Evolutionary conservation across 1,140 invertebrate genomes (phyloP).

Genomic region (Whitmania pigra): DNA sequence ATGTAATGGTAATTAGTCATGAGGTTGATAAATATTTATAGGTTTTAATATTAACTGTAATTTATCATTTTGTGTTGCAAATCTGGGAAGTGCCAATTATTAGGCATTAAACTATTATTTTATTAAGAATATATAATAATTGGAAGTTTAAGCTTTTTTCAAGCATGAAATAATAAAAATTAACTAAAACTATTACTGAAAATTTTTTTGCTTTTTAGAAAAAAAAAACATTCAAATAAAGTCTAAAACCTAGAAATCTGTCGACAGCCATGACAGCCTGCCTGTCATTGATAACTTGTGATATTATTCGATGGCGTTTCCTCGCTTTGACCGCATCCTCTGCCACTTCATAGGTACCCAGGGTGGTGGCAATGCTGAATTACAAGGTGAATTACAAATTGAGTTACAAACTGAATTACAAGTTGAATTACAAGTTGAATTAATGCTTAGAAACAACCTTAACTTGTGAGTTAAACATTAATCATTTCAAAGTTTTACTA

Average conservation of each 20-base stretch:
- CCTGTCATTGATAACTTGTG: constrained; percentile 42
- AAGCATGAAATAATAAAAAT: too few species aligned
- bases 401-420: constrained; percentile 34
- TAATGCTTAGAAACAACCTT: neutral
- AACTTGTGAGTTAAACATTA: neutral
- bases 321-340: constrained; percentile 36
- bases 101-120: neutral
- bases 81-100: too few species aligned
- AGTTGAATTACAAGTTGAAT: neutral
- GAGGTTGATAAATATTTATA: neutral
- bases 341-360: constrained; percentile 41
- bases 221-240: neutral
- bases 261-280: constrained; percentile 45
- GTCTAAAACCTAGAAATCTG: constrained; percentile 38
- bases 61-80: neutral
- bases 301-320: constrained; percentile 37
- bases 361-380: constrained; percentile 42
- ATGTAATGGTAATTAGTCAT: neutral
- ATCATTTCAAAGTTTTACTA: neutral
- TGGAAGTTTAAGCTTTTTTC: neutral
- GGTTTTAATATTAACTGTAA: neutral
- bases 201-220: too few species aligned
- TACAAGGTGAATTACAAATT: neutral
- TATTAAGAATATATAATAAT: neutral
- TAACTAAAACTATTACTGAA: too few species aligned